Evolutionary conservation across 2,113 vertebrate genomes (phyloP).

Genomic region (Alosa alosa): DNA sequence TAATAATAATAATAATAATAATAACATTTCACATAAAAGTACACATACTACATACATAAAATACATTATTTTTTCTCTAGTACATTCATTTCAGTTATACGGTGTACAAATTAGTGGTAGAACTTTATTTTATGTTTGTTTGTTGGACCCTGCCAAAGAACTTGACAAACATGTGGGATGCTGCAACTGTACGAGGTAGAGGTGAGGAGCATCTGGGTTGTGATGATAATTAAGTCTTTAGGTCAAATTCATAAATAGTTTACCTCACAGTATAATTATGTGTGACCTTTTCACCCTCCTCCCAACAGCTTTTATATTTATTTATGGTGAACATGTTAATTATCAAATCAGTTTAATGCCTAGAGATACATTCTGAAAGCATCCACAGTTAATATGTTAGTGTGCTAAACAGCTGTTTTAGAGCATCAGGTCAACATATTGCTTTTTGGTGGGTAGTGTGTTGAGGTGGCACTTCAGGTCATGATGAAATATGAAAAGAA

Average conservation of each 20-base stretch:
- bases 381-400: background rate
- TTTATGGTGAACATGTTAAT: background rate
- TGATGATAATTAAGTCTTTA: background rate
- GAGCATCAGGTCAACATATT: background rate
- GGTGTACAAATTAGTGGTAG: background rate
- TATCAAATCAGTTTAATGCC: slow-evolving; percentile 9
- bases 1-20: background rate
- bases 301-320: background rate
- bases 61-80: background rate
- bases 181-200: background rate
- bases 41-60: background rate
- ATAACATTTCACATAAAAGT: background rate
- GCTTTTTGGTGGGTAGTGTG: background rate
- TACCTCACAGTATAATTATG: background rate
- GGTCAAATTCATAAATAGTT: slow-evolving; percentile 13
- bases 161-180: background rate
- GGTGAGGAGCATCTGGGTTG: background rate
- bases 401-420: background rate
- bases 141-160: background rate
- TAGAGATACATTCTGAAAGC: background rate
- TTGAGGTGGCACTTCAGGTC: background rate
- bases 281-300: background rate
- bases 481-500: background rate
- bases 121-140: background rate
- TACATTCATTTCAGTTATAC: background rate